These are phyloP conservation scores for Archips xylosteana DNA, from an alignment of 2,888 invertebrate species.

Conservation along the genomic window DNA sequence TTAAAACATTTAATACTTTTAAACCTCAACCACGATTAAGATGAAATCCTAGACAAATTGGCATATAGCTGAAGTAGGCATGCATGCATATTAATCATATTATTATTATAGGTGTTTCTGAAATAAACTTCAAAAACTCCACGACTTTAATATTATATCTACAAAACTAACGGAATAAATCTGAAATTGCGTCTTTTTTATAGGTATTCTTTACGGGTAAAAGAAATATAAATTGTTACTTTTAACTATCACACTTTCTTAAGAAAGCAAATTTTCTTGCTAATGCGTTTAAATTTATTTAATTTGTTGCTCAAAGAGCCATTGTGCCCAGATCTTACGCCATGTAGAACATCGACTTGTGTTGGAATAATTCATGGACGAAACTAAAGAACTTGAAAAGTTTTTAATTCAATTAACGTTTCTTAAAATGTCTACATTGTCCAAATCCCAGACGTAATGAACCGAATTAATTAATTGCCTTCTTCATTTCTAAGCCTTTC, in stretches of 20 bases:
- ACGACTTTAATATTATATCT: too few relatives aligned
- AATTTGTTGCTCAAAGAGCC: conserved; percentile 1
- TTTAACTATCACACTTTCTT: not conserved
- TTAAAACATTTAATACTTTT: too few relatives aligned
- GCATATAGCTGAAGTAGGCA: too few relatives aligned
- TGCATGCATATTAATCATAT: too few relatives aligned
- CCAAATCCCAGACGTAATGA: not conserved
- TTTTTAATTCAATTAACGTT: not conserved
- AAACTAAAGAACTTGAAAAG: not conserved
- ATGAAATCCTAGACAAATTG: too few relatives aligned
- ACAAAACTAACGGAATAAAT: too few relatives aligned
- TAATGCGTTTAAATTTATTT: conserved; percentile 17
- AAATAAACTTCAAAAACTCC: too few relatives aligned
- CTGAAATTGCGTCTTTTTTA: not conserved
- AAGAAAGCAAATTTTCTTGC: not conserved
- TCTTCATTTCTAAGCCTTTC: not conserved
- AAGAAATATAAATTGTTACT: not conserved
- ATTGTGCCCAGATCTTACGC: not conserved
- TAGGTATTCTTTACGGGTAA: not conserved
- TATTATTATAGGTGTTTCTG: too few relatives aligned
- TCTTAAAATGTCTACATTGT: not conserved
- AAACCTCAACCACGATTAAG: too few relatives aligned
- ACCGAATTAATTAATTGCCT: not conserved
- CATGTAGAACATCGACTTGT: not conserved
- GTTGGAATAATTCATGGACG: not conserved